These are phyloP conservation scores for Paratilapia polleni DNA, from an alignment of 2,113 vertebrate genomes.

Conservation along the genomic window DNA sequence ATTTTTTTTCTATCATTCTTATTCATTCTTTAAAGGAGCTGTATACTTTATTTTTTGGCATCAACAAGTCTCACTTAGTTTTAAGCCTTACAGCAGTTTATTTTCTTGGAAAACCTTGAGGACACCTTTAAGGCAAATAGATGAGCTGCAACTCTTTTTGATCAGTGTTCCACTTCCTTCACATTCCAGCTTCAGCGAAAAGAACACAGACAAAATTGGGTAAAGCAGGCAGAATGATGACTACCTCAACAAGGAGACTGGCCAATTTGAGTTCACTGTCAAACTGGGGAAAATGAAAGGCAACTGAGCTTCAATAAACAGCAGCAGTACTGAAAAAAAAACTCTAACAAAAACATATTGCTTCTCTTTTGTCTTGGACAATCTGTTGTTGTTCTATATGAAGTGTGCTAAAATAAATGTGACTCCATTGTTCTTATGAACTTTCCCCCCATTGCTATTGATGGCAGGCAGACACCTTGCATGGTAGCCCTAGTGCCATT, in stretches of 20 bases:
- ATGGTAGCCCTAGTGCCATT: background rate
- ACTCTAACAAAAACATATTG: background rate
- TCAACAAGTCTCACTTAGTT: background rate
- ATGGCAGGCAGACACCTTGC: background rate
- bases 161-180: background rate
- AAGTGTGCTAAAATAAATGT: background rate
- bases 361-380: background rate
- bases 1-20: background rate
- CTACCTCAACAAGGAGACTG: background rate
- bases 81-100: background rate
- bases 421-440: background rate
- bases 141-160: background rate
- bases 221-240: background rate
- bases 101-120: background rate
- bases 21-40: background rate
- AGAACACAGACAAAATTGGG: background rate
- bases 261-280: background rate
- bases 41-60: conserved; percentile 14
- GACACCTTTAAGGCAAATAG: background rate
- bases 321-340: background rate
- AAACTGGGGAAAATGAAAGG: background rate
- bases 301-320: background rate
- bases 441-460: background rate
- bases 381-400: background rate
- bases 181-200: background rate